Conservation (phyloP, 2,888 invertebrate species). For the Epinotia bilunana region DNA sequence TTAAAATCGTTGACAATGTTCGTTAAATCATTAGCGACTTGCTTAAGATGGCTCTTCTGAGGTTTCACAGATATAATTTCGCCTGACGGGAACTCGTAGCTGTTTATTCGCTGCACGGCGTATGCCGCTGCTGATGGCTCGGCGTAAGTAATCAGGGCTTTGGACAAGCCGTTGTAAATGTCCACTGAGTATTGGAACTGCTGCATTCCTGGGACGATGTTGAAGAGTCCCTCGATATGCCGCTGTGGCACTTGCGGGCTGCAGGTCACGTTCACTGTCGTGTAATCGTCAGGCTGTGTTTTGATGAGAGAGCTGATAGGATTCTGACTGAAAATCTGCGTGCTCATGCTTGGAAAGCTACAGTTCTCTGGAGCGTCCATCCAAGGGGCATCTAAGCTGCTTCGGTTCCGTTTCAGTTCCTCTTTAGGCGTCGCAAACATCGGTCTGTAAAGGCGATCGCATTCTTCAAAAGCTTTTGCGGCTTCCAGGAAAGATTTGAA, state of each 20-base stretch:
- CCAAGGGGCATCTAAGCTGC: slow-evolving; percentile 56
- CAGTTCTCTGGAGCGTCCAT: slow-evolving; percentile 41
- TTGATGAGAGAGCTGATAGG: slow-evolving; percentile 53
- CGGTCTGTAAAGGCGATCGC: slow-evolving; percentile 93
- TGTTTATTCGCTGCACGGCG: slow-evolving; percentile 93
- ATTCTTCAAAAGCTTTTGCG: slow-evolving; percentile 94
- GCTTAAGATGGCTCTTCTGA: slow-evolving; percentile 76
- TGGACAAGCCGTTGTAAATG: slow-evolving; percentile 77
- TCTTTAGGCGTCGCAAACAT: slow-evolving; percentile 95
- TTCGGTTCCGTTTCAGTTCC: slow-evolving; percentile 70
- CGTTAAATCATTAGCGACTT: slow-evolving; percentile 70
- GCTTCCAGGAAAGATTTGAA: slow-evolving; percentile 92
- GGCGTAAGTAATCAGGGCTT: slow-evolving; percentile 69
- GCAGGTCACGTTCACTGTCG: slow-evolving; percentile 88
- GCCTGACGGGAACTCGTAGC: slow-evolving; percentile 96
- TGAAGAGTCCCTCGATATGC: slow-evolving; percentile 92
- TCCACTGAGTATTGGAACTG: slow-evolving; percentile 77
- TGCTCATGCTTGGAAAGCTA: slow-evolving; percentile 7
- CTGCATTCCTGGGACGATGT: slow-evolving; percentile 89
- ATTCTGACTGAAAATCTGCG: slow-evolving; percentile 18
- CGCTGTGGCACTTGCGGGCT: slow-evolving; percentile 89
- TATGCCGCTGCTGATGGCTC: slow-evolving; percentile 78
- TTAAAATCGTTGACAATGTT: slow-evolving; percentile 73
- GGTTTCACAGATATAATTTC: slow-evolving; percentile 91
- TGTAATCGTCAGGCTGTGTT: slow-evolving; percentile 77